These are phyloP conservation scores for Porites rus DNA, from an alignment of 92 coral and sea anemone genomes.

Conservation along the genomic window DNA sequence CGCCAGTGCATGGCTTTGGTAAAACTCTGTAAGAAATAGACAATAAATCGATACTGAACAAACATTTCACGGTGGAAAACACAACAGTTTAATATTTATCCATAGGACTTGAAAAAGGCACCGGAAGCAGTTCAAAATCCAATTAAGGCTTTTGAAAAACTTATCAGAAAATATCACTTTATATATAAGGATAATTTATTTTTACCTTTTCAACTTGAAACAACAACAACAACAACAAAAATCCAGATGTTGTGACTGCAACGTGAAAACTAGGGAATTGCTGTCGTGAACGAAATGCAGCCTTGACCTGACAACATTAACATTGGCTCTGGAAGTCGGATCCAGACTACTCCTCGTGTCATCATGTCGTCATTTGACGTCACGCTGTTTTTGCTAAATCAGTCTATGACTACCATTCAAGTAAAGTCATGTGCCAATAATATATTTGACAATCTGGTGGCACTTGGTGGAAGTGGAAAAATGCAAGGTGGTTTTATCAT, in stretches of 20 bases:
- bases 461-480: neutral
- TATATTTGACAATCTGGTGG: neutral
- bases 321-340: constrained; percentile 11
- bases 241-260: constrained; percentile 14
- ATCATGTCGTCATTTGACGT: constrained; percentile 26
- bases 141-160: constrained; percentile 29
- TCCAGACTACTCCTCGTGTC: constrained; percentile 27
- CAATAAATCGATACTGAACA: constrained; percentile 26
- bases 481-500: too few species aligned
- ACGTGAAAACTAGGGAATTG: constrained; percentile 17
- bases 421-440: neutral
- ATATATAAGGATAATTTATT: constrained; percentile 17
- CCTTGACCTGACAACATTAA: neutral
- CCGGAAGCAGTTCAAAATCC: constrained; percentile 33
- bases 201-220: constrained; percentile 23
- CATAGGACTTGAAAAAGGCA: constrained; percentile 26
- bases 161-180: constrained; percentile 30
- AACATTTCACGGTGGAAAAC: constrained; percentile 41
- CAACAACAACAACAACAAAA: neutral
- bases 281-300: neutral
- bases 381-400: constrained; percentile 24
- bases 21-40: constrained; percentile 36
- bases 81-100: constrained; percentile 27
- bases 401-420: neutral
- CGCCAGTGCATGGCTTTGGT: constrained; percentile 25